Percentiles rank a stretch among this genome's conserved stretches.
phyloP scores from a whole-genome alignment of 2,888 invertebrate genomes.

The Phorcus lineatus region DNA sequence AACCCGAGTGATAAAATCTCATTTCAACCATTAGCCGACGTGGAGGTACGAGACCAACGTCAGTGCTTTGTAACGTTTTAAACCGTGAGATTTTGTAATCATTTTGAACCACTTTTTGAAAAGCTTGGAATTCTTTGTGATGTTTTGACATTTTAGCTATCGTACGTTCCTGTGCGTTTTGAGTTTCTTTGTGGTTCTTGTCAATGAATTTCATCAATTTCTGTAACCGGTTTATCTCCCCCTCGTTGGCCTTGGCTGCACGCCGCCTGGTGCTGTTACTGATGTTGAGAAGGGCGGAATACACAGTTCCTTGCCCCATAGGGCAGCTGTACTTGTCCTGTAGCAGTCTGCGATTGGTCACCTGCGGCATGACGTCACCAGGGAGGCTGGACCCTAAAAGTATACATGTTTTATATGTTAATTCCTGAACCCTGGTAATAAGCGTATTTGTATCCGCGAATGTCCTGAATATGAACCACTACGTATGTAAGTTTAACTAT shows the following conservation, averaged over 20 bases:
- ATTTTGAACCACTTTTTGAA: neutral
- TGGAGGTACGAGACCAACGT: neutral
- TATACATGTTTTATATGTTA: neutral
- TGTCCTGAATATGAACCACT: too few relatives aligned
- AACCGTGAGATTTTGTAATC: constrained; percentile 11
- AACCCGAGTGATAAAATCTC: constrained; percentile 21
- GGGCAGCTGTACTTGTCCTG: constrained; percentile 13
- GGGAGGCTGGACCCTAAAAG: neutral
- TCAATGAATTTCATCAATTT: constrained; percentile 7
- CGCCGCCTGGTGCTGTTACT: neutral
- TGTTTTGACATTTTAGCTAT: constrained; percentile 3
- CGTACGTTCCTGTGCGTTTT: neutral
- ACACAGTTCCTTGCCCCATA: constrained; percentile 10
- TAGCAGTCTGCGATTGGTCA: constrained; percentile 9
- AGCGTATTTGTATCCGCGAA: too few relatives aligned
- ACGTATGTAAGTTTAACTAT: too few relatives aligned
- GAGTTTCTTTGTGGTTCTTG: neutral
- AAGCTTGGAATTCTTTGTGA: neutral
- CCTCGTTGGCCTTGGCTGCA: neutral
- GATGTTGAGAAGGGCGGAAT: neutral
- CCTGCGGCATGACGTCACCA: neutral
- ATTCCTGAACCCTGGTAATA: too few relatives aligned
- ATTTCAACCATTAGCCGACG: neutral
- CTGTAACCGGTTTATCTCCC: neutral
- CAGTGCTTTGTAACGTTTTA: neutral